phyloP scores from a whole-genome alignment of 2,888 invertebrate species.

The Tetramorium bicarinatum region DNA sequence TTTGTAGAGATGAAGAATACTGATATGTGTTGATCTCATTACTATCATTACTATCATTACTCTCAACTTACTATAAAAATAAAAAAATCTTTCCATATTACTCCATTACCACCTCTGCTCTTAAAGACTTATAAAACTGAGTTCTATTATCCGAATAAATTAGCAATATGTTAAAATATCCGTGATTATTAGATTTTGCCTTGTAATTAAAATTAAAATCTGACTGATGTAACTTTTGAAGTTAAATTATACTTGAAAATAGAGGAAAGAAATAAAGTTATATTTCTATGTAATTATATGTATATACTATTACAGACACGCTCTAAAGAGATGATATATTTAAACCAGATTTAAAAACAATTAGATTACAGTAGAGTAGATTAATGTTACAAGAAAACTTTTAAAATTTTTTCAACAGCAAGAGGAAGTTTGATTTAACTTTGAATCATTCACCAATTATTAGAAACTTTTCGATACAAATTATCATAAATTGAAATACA shows the following conservation, averaged over 20 bases:
- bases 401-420: neutral
- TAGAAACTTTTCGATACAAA: neutral
- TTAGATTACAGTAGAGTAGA: conserved; percentile 5
- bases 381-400: neutral
- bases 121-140: neutral
- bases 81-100: too few species aligned
- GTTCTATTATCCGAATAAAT: neutral
- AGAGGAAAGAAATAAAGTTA: neutral
- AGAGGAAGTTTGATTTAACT: neutral
- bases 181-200: neutral
- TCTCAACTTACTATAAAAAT: too few species aligned
- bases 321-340: neutral
- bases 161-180: neutral
- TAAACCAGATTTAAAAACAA: neutral
- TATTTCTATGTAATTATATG: neutral
- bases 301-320: neutral
- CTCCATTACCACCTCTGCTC: too few species aligned
- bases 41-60: too few species aligned
- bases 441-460: neutral
- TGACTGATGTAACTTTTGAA: neutral
- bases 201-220: neutral
- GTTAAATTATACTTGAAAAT: neutral
- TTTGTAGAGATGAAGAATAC: too few species aligned
- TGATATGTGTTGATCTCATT: too few species aligned
- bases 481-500: conserved; percentile 1